These are phyloP conservation scores for Riptortus pedestris DNA, from an alignment of 1,140 invertebrate species.

Conservation along the genomic window DNA sequence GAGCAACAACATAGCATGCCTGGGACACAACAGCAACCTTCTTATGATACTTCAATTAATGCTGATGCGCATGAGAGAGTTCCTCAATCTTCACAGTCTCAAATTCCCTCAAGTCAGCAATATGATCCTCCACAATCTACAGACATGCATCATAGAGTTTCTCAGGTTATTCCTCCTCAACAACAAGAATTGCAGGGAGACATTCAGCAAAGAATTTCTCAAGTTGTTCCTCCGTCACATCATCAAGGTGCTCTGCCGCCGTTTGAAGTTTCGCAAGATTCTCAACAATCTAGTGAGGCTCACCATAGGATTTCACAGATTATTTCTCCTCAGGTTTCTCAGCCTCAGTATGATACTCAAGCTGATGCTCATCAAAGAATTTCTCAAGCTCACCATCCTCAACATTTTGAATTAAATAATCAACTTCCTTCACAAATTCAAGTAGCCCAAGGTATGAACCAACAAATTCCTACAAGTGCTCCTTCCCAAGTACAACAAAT, in stretches of 20 bases:
- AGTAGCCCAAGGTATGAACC: background rate
- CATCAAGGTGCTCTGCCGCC: background rate
- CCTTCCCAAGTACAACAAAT: background rate
- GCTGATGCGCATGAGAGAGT: background rate
- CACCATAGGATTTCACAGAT: conserved; percentile 4
- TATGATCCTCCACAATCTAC: background rate
- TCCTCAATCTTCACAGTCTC: background rate
- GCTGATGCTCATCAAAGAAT: conserved; percentile 8
- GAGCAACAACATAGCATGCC: background rate
- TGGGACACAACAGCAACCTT: background rate
- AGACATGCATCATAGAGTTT: conserved; percentile 20
- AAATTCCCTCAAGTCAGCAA: background rate
- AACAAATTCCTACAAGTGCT: background rate
- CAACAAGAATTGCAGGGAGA: background rate
- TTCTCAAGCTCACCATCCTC: conserved; percentile 15
- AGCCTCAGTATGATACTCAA: background rate
- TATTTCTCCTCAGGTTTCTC: background rate
- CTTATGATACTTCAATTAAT: background rate
- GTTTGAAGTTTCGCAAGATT: background rate
- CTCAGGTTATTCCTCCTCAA: conserved; percentile 9
- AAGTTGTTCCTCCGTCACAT: background rate
- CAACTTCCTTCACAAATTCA: background rate
- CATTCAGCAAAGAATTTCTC: conserved; percentile 11
- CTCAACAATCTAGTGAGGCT: background rate
- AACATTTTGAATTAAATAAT: background rate